Percentiles rank a stretch among this genome's conserved stretches.
Evolutionary conservation across 2,888 invertebrate species (phyloP).

Genomic region (Osmoderma eremita): DNA sequence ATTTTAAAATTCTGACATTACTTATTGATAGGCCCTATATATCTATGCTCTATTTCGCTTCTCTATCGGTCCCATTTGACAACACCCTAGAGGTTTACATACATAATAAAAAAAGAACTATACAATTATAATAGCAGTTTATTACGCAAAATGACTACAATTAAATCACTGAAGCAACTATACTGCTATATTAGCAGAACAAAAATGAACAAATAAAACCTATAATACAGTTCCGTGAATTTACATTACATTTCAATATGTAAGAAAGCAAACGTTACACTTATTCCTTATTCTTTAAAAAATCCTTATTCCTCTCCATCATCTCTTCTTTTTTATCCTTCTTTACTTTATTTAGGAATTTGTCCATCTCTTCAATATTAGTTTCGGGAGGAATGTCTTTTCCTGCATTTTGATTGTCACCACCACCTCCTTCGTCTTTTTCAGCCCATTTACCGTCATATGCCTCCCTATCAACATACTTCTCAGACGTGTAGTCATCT

Average conservation of each 20-base stretch:
- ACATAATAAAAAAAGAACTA: neutral
- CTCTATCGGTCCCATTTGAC: too few relatives aligned
- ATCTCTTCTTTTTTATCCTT: constrained; percentile 70
- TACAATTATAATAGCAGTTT: constrained; percentile 6
- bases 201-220: constrained; percentile 13
- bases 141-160: constrained; percentile 19
- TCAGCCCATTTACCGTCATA: constrained; percentile 76
- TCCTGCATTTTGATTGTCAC: constrained; percentile 44
- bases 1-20: too few relatives aligned
- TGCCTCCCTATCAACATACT: constrained; percentile 71
- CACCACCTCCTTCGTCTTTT: constrained; percentile 63
- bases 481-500: constrained; percentile 64
- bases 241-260: constrained; percentile 46
- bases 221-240: constrained; percentile 44
- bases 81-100: too few relatives aligned
- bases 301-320: constrained; percentile 66
- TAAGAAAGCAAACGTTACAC: constrained; percentile 35
- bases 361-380: constrained; percentile 68
- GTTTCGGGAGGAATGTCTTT: constrained; percentile 58
- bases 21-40: too few relatives aligned
- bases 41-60: too few relatives aligned
- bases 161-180: constrained; percentile 29
- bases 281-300: constrained; percentile 59
- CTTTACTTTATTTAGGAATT: constrained; percentile 68
- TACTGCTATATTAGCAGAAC: neutral